phyloP scores from a whole-genome alignment of 2,797 vertebrate species.

The Pelobates cultripes region DNA sequence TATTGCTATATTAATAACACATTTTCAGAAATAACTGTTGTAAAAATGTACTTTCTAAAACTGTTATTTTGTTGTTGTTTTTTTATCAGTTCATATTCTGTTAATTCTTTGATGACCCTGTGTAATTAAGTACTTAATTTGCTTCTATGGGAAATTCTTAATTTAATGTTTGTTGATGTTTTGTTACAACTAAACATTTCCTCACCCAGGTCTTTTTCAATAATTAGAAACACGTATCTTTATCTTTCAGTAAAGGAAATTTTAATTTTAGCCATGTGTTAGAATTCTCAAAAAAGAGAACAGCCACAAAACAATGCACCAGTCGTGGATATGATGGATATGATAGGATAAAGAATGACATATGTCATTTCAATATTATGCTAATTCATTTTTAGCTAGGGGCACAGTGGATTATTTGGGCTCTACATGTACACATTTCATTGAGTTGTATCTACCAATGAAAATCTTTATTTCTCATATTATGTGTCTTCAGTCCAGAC shows the following conservation, averaged over 20 bases:
- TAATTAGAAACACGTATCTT: neutral
- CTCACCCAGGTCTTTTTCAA: neutral
- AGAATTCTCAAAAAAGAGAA: neutral
- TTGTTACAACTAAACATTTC: neutral
- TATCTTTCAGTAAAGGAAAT: neutral
- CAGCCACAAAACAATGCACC: neutral
- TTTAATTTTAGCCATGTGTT: neutral
- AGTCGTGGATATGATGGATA: no score
- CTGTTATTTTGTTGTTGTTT: neutral
- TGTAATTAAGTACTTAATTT: neutral
- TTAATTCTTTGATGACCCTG: neutral
- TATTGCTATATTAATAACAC: neutral
- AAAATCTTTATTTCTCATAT: no score
- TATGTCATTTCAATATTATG: no score
- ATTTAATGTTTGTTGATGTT: conserved; percentile 3
- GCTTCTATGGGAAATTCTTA: conserved; percentile 8
- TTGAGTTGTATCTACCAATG: no score
- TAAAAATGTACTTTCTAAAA: neutral
- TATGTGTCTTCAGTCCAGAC: no score
- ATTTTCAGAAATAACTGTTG: neutral
- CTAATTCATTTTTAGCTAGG: no score
- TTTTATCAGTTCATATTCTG: neutral
- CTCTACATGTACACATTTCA: no score
- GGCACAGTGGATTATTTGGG: no score
- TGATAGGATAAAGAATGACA: no score